These are phyloP conservation scores for Drosophila setifemur DNA, from an alignment of 1,140 invertebrate genomes.

Conservation along the genomic window DNA sequence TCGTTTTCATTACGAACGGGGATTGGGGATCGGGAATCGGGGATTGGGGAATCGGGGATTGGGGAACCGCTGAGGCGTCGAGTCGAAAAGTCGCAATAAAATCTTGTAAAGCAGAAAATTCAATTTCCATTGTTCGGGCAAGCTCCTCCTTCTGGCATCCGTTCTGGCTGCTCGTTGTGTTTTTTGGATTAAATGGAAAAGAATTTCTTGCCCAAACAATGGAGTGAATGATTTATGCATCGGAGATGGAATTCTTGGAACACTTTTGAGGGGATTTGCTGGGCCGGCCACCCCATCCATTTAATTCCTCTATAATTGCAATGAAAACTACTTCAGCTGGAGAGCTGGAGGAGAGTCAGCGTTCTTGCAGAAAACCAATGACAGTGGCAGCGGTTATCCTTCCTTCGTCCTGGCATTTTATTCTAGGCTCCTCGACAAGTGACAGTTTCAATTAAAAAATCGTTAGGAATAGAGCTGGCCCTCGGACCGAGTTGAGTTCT, in stretches of 20 bases:
- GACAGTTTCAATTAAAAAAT: conserved; percentile 76
- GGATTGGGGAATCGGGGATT: not conserved
- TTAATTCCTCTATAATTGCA: conserved; percentile 36
- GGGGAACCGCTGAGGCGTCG: not conserved
- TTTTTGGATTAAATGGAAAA: conserved; percentile 40
- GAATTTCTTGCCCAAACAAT: conserved; percentile 75
- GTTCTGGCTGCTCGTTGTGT: conserved; percentile 3
- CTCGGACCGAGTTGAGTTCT: conserved; percentile 24
- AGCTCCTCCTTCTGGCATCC: not conserved
- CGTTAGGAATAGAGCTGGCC: conserved; percentile 17
- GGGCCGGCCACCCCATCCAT: not conserved
- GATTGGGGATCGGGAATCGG: not conserved
- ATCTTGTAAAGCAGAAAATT: conserved; percentile 74
- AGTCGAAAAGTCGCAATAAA: conserved; percentile 71
- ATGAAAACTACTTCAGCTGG: conserved; percentile 13
- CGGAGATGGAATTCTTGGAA: conserved; percentile 62
- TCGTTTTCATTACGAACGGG: conserved; percentile 31
- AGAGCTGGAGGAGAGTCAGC: conserved; percentile 29
- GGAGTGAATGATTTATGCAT: conserved; percentile 62
- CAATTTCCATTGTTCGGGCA: conserved; percentile 61
- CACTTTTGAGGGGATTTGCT: conserved; percentile 30
- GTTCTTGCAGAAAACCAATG: conserved; percentile 70
- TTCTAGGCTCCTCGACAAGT: conserved; percentile 52
- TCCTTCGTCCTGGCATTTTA: conserved; percentile 11
- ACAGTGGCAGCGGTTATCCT: conserved; percentile 21